A percentile compares a stretch with the other conserved stretches of the same genome.
Conservation (phyloP, 2,113 vertebrate species). For the Prinia subflava region DNA sequence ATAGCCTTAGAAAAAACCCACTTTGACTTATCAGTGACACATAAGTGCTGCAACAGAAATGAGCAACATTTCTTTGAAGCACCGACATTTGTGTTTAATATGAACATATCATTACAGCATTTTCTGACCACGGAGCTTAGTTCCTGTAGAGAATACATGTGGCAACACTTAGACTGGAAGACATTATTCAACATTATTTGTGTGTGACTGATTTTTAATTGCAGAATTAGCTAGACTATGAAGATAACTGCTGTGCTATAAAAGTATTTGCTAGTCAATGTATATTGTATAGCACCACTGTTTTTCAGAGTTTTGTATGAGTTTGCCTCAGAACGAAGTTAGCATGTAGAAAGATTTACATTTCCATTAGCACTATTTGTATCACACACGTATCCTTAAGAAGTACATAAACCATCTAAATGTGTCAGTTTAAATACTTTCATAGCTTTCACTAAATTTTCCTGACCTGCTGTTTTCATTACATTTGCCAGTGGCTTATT, state of each 20-base stretch:
- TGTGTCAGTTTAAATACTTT: not conserved
- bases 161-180: not conserved
- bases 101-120: not conserved
- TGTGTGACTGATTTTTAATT: not conserved
- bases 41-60: not conserved
- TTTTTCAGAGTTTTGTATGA: not conserved
- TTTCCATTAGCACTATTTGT: not conserved
- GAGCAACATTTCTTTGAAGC: not conserved
- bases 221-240: not conserved
- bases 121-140: not conserved
- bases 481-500: not conserved
- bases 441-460: not conserved
- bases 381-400: not conserved
- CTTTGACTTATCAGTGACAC: not conserved
- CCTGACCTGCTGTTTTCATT: not conserved
- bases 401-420: not conserved
- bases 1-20: not conserved
- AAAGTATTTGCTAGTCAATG: not conserved
- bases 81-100: not conserved
- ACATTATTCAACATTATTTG: not conserved
- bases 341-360: not conserved
- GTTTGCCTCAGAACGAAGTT: not conserved
- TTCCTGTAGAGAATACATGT: not conserved
- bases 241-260: not conserved
- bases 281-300: not conserved